Conservation (phyloP, 2,797 vertebrate species). For the Crax fasciolata region DNA sequence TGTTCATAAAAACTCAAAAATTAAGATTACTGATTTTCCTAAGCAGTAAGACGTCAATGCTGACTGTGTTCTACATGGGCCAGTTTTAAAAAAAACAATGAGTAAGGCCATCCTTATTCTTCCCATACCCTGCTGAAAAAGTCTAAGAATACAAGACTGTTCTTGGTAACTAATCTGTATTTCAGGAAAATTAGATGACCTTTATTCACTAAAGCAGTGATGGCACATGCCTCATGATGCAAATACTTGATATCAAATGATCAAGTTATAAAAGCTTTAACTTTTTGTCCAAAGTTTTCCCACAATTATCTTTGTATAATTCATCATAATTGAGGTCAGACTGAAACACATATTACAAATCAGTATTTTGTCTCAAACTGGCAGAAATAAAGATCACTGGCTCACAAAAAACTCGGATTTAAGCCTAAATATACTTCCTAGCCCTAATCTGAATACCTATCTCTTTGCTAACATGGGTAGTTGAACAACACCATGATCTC, state of each 20-base stretch:
- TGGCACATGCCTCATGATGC: background rate
- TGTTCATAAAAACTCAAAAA: background rate
- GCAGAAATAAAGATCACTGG: background rate
- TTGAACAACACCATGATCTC: background rate
- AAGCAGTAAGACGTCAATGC: background rate
- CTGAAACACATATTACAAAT: background rate
- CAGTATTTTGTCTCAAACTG: background rate
- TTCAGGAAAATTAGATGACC: background rate
- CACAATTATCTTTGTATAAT: background rate
- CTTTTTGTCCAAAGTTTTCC: background rate
- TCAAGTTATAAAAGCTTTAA: background rate
- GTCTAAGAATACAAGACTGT: background rate
- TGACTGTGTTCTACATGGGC: background rate
- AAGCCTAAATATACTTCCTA: background rate
- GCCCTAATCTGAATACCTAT: background rate
- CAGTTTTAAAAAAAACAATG: background rate
- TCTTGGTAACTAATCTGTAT: background rate
- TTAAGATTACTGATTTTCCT: background rate
- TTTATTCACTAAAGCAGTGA: background rate
- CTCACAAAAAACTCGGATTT: background rate
- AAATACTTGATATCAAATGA: background rate
- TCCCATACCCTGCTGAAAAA: background rate
- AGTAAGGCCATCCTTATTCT: background rate
- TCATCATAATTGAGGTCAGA: background rate
- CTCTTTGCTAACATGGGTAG: background rate